phyloP scores from a whole-genome alignment of 2,797 vertebrate species.

The Epinephelus coioides region DNA sequence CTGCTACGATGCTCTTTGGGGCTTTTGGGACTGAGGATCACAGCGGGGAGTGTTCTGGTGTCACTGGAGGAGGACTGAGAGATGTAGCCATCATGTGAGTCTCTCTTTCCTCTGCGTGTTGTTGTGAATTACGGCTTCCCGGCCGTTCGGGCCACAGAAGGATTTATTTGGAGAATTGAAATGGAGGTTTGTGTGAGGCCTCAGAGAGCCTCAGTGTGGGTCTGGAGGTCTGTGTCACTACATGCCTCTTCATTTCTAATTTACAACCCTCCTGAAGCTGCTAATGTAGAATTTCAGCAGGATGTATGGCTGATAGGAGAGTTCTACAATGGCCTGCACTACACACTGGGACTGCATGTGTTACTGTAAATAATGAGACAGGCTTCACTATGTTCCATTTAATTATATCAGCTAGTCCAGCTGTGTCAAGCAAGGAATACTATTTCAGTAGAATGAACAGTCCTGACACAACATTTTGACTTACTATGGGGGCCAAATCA shows the following conservation, averaged over 20 bases:
- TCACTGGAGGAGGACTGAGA: slow-evolving; percentile 55
- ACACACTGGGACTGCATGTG: slow-evolving; percentile 36
- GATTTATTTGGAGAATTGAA: slow-evolving; percentile 72
- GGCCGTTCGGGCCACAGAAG: slow-evolving; percentile 45
- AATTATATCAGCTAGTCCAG: slow-evolving; percentile 45
- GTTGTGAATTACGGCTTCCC: slow-evolving; percentile 57
- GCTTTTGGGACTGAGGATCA: slow-evolving; percentile 64
- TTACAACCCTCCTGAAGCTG: slow-evolving; percentile 67
- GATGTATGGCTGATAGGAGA: slow-evolving; percentile 62
- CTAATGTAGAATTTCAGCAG: slow-evolving; percentile 58
- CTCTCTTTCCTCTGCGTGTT: slow-evolving; percentile 39
- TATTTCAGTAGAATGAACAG: slow-evolving; percentile 41
- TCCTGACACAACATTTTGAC: slow-evolving; percentile 32
- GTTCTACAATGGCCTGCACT: slow-evolving; percentile 15
- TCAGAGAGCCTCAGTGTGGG: slow-evolving; percentile 41
- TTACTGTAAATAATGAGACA: slow-evolving; percentile 64
- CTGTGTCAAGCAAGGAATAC: slow-evolving; percentile 25
- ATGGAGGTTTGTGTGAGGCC: slow-evolving; percentile 54
- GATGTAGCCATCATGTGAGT: slow-evolving; percentile 67
- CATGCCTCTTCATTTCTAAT: slow-evolving; percentile 72
- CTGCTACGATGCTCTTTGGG: slow-evolving; percentile 61
- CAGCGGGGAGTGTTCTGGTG: slow-evolving; percentile 61
- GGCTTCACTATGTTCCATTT: slow-evolving; percentile 38
- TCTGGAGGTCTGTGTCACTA: slow-evolving; percentile 52
- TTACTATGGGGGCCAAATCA: slow-evolving; percentile 26